These are phyloP conservation scores for Nysson spinosus DNA, from an alignment of 2,888 invertebrate genomes.

Conservation along the genomic window DNA sequence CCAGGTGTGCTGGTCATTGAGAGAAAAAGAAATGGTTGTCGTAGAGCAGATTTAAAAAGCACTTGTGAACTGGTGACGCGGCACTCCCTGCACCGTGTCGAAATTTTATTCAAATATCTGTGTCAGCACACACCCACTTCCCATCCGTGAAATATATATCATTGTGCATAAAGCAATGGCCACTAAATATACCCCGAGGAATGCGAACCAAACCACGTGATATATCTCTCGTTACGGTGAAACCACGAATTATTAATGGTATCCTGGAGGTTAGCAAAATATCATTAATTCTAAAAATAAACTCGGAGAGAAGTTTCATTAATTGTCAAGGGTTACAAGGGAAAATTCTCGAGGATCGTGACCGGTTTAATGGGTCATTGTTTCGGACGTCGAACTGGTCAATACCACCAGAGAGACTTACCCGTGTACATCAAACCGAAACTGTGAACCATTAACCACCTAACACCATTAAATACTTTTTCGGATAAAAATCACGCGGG, in stretches of 20 bases:
- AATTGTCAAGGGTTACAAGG: background rate
- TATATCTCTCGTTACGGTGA: background rate
- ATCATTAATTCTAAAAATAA: background rate
- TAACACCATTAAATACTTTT: conserved; percentile 30
- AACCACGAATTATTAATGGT: background rate
- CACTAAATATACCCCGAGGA: too few species aligned
- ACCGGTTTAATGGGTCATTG: conserved; percentile 18
- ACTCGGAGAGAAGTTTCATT: background rate
- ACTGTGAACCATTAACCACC: conserved; percentile 35
- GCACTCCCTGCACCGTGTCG: conserved; percentile 2
- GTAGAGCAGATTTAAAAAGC: conserved; percentile 44
- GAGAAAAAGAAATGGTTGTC: conserved; percentile 18
- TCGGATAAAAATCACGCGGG: conserved; percentile 36
- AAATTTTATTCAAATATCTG: conserved; percentile 43
- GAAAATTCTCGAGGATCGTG: conserved; percentile 1
- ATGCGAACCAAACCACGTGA: too few species aligned
- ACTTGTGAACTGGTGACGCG: conserved; percentile 29
- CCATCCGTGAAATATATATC: background rate
- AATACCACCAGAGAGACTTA: background rate
- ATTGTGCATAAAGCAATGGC: background rate
- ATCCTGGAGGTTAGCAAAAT: background rate
- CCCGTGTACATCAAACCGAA: conserved; percentile 17
- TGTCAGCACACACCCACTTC: conserved; percentile 27
- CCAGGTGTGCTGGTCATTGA: conserved; percentile 30
- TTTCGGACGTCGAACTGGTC: conserved; percentile 3